Base-by-base conservation (phyloP, 2,113 vertebrate species). In the Pseudorhombus dupliciocellatus region DNA sequence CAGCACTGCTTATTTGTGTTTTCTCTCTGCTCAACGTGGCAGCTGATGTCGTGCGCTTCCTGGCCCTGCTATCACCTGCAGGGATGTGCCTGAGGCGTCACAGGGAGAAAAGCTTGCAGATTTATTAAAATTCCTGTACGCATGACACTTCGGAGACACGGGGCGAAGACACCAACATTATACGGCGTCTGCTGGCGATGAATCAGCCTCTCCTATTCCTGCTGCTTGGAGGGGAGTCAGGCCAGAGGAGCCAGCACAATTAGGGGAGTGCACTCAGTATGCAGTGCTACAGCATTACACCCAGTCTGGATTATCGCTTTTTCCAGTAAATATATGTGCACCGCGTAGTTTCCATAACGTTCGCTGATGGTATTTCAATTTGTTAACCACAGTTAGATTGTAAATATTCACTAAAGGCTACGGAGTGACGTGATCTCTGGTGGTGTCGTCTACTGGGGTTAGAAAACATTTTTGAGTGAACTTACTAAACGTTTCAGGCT, bases 41-140 rank as follows among this genome's bases (percentile, higher is more conserved):
- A 72, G 80, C 50, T 25, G 30, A 70, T 73, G 59, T 75, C 63
- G 63, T 61, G 57, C 11, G 57, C 66, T 78, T 80, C 61, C 48
- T 34, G 67, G 70, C 64, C 50, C 46, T 4, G 64, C 55, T 26
- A 26, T n/a, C 73, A 63, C 73, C 70, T 66, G 64, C 51, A 73
- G 15, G 30, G 51, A 77, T 34, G 51, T 59, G 74, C 79, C 75
- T 66, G 4, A 75, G 55, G 79, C 15, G 16, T 50, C 59, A 37
- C 21, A 37, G 22, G 59, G 20, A 25, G 70, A 59, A 59, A 46
- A 3, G 34, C 18, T 18, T 31, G 40, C 22, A 22, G 76, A 67
- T 88, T 71, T 68, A 80, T 73, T 59, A 65, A 61, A 78, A 73
- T 73, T 76, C 65, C 44, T 5, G 1, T 75, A 66, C 44, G 31